phyloP scores from a whole-genome alignment of 2,113 vertebrate genomes.

The Aptenodytes patagonicus region DNA sequence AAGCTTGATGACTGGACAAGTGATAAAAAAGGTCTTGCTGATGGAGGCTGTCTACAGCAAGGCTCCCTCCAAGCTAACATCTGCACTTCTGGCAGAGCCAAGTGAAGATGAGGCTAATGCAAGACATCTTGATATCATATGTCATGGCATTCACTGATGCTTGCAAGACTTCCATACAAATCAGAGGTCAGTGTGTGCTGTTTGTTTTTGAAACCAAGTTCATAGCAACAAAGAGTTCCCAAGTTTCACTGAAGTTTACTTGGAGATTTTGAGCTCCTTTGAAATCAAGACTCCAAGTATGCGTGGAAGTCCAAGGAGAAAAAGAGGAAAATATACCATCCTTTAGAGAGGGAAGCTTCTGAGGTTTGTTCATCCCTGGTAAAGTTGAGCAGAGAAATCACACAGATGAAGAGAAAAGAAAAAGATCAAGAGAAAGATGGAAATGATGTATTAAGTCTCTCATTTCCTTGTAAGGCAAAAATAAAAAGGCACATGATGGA shows the following conservation, averaged over 20 bases:
- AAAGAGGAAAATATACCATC: neutral
- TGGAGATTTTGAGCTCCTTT: neutral
- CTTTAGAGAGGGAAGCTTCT: neutral
- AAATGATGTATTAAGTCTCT: neutral
- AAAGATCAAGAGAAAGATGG: neutral
- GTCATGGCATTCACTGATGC: neutral
- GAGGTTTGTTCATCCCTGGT: neutral
- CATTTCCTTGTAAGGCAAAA: slow-evolving; percentile 24
- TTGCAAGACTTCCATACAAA: neutral
- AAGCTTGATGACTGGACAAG: neutral
- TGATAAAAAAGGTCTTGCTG: neutral
- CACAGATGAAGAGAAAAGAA: neutral
- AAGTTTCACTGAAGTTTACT: neutral
- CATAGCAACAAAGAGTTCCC: neutral
- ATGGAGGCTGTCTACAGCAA: neutral
- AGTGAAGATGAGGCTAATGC: neutral
- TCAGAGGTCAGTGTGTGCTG: neutral
- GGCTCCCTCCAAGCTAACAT: neutral
- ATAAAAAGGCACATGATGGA: neutral
- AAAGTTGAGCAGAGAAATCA: neutral
- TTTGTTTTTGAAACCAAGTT: slow-evolving; percentile 1
- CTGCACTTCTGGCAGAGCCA: neutral
- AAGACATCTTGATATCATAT: neutral
- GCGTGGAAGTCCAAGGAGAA: neutral
- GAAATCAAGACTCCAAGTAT: neutral